A percentile compares a stretch with the other conserved stretches of the same genome.
phyloP scores from a whole-genome alignment of 2,797 vertebrate species.

The Xiphorhynchus erythropygius region DNA sequence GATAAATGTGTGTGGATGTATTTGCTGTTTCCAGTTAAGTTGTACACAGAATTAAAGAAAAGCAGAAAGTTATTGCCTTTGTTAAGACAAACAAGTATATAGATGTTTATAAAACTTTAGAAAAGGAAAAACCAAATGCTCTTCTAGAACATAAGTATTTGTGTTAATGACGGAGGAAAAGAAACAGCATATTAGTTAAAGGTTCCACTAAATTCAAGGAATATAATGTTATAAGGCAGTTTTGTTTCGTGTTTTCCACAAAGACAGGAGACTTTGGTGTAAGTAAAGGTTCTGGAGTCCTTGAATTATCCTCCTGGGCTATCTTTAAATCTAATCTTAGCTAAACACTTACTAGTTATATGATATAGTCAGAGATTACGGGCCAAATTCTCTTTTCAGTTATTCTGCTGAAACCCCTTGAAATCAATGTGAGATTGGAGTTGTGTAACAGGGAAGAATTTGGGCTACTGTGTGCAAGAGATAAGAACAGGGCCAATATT shows the following conservation, averaged over 20 bases:
- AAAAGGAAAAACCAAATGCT: neutral
- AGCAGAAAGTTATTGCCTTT: neutral
- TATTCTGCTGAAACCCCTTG: constrained; percentile 30
- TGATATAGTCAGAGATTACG: constrained; percentile 48
- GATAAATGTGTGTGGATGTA: neutral
- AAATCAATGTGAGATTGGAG: constrained; percentile 66
- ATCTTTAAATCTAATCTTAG: constrained; percentile 64
- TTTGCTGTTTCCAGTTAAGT: neutral
- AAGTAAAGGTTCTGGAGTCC: constrained; percentile 9
- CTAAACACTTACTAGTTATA: constrained; percentile 22
- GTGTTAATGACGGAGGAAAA: neutral
- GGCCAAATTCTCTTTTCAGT: constrained; percentile 52
- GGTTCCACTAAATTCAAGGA: rapidly evolving
- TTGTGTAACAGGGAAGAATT: constrained; percentile 14
- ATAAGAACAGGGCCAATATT: constrained; percentile 57
- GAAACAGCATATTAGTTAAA: neutral
- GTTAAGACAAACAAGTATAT: neutral
- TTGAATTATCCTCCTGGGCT: constrained; percentile 43
- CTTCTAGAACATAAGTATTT: neutral
- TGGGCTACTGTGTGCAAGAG: constrained; percentile 44
- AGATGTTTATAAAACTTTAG: neutral
- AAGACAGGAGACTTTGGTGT: neutral
- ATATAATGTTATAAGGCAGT: neutral
- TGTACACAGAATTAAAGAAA: neutral
- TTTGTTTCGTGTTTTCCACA: neutral